These are phyloP conservation scores for Nothura maculosa DNA, from an alignment of 2,797 vertebrate genomes.

Conservation along the genomic window DNA sequence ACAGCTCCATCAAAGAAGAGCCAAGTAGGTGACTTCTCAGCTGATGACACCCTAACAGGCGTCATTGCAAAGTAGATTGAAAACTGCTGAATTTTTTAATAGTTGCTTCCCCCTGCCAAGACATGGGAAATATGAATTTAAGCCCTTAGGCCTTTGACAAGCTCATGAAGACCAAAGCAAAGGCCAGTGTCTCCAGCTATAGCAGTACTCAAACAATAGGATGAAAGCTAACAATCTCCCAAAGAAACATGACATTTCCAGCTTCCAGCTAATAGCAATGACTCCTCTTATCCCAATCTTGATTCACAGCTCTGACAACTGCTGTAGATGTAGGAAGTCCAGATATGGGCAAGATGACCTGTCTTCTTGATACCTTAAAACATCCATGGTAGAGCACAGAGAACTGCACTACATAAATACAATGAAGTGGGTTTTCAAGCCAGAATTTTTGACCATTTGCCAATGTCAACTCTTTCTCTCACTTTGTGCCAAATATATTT, in stretches of 20 bases:
- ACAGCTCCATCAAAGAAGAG: background rate
- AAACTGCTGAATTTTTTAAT: background rate
- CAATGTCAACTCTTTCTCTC: background rate
- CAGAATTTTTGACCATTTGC: background rate
- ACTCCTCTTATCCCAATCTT: fast-evolving
- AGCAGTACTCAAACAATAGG: background rate
- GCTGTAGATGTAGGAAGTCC: background rate
- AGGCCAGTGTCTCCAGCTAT: background rate
- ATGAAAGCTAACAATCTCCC: background rate
- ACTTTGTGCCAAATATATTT: background rate
- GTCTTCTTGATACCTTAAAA: background rate
- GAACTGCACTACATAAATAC: background rate
- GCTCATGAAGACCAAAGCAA: background rate
- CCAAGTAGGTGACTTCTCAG: slow-evolving; percentile 1
- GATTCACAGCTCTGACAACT: background rate
- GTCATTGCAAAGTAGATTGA: background rate
- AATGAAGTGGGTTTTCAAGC: background rate
- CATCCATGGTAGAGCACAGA: background rate
- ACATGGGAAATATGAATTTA: background rate
- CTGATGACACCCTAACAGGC: background rate
- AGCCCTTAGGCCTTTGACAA: background rate
- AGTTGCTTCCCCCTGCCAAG: background rate
- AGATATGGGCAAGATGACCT: background rate
- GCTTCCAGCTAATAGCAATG: background rate
- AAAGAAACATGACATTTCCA: background rate